Conservation (phyloP, 2,113 vertebrate genomes). For the Leucosticte australis region DNA sequence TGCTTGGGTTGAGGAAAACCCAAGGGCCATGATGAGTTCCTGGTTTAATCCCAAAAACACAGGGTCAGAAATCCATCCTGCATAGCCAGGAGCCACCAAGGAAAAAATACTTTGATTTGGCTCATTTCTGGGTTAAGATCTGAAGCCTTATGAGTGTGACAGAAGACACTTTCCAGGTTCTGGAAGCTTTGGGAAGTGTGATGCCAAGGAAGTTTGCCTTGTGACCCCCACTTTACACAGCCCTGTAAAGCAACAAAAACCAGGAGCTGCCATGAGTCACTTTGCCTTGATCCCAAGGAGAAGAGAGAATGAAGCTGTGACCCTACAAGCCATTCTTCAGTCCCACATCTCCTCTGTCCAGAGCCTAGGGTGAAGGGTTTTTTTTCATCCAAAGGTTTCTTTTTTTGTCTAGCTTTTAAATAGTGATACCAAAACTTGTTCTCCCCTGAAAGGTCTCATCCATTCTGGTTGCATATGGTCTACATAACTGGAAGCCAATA, state of each 20-base stretch:
- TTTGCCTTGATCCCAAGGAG: not conserved
- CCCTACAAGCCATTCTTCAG: not conserved
- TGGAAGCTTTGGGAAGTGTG: not conserved
- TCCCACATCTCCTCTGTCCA: not conserved
- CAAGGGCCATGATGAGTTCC: not conserved
- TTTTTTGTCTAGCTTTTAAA: not conserved
- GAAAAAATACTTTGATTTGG: not conserved
- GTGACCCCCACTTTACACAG: not conserved
- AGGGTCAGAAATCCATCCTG: not conserved
- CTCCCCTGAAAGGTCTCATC: not conserved
- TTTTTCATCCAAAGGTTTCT: not conserved
- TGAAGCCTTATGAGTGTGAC: not conserved
- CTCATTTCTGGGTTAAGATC: not conserved
- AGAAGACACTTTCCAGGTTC: not conserved
- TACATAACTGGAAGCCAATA: not conserved
- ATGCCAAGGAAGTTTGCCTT: not conserved
- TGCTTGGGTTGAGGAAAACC: not conserved
- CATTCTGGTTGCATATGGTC: not conserved
- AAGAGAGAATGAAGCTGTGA: not conserved
- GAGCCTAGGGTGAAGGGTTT: not conserved
- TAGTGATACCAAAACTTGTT: not conserved
- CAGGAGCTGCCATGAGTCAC: not conserved
- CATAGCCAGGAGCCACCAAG: not conserved
- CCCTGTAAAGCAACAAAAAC: not conserved
- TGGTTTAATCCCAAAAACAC: not conserved